Base-by-base conservation (phyloP, 1,140 invertebrate species). In the Scaptomyza pallida region DNA sequence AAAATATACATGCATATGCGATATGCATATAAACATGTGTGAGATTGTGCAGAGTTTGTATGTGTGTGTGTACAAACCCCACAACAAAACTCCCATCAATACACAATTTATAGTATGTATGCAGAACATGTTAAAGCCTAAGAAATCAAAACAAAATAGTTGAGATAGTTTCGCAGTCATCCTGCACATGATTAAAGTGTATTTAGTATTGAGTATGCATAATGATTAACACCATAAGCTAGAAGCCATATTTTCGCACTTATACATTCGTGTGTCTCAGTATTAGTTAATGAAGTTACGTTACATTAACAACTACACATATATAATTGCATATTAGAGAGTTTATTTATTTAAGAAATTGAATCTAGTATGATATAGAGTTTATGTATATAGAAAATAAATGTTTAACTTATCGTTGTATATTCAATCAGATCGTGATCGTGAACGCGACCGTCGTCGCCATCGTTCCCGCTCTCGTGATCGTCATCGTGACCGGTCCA, bases 401-500 rank as follows among this genome's bases (percentile, higher is more conserved):
- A n/a, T n/a, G n/a, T n/a, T n/a, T n/a, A n/a, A n/a, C n/a, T n/a
- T n/a, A n/a, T n/a, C n/a, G n/a, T n/a, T n/a, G n/a, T 5, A 23
- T 26, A 26, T 26, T 5, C 23, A 1, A 26, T 26, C 4, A 86
- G 82, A 86, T 60, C 75, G 85, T 23, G 81, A 89, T 44, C 80
- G 85, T 44, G 77, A 89, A 17, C 64, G 78, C 13, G 73, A 89
- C 9, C 73, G 88, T 40, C 78, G 82, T 51, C 89, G 89, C 33
- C 68, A 85, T 63, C 83, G 89, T 13, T 90, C 86, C 10, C 78
- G 88, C 17, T 90, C 89, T 5, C 55, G 88, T 10, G 75, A 88
- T 30, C 71, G 89, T 6, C 78, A 85, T 72, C 78, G 81, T 48
- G 75, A 81, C 1, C 86, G 86, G 3, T 86, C 82, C 16, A 64